Evolutionary conservation across 2,797 vertebrate species (phyloP).

Genomic region (Sebastes nivosus): DNA sequence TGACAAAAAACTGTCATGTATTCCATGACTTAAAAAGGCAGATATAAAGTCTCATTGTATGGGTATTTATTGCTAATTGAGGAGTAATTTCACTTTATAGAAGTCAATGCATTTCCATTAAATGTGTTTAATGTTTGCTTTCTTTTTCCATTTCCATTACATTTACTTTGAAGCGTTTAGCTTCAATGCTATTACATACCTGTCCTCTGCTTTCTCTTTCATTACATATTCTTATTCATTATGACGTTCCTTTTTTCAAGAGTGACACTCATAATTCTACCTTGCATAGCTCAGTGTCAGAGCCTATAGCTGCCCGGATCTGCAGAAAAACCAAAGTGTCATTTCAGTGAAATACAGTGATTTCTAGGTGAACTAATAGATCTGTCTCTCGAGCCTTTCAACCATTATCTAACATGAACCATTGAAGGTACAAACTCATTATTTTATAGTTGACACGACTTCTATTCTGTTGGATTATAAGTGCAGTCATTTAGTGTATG

Average conservation of each 20-base stretch:
- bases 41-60: neutral
- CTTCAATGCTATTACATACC: neutral
- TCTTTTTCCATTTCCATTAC: neutral
- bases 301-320: neutral
- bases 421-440: slow-evolving; percentile 26
- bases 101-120: neutral
- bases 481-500: neutral
- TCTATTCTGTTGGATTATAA: neutral
- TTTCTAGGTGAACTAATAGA: slow-evolving; percentile 16
- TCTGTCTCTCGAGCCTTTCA: slow-evolving; percentile 11
- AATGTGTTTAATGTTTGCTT: slow-evolving; percentile 1
- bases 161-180: slow-evolving; percentile 2
- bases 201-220: neutral
- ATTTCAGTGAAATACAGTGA: slow-evolving; percentile 14
- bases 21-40: neutral
- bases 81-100: neutral
- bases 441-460: neutral
- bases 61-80: neutral
- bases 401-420: slow-evolving; percentile 24
- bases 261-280: slow-evolving; percentile 1
- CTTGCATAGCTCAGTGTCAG: neutral
- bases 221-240: slow-evolving; percentile 1
- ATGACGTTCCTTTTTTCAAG: slow-evolving; percentile 5
- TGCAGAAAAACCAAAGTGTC: slow-evolving; percentile 7
- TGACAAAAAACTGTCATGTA: neutral